These are phyloP conservation scores for Petromus typicus DNA, from an alignment of 2,113 vertebrate genomes.

Conservation along the genomic window DNA sequence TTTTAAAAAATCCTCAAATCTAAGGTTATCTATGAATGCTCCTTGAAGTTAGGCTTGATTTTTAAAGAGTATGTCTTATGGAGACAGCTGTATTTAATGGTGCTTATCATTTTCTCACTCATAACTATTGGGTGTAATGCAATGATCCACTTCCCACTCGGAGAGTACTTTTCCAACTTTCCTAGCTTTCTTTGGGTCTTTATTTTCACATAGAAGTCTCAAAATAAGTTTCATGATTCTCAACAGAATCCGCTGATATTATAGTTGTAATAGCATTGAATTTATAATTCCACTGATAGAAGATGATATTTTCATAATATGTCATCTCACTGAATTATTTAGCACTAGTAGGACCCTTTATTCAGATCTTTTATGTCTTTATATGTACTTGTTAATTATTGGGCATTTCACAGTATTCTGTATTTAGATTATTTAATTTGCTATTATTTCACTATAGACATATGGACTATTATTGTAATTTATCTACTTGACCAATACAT, in stretches of 20 bases:
- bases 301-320: neutral
- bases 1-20: neutral
- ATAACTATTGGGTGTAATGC: fast-evolving
- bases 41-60: neutral
- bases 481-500: neutral
- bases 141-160: fast-evolving
- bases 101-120: neutral
- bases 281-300: neutral
- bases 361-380: neutral
- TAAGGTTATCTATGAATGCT: neutral
- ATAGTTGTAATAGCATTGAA: neutral
- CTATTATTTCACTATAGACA: neutral
- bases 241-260: neutral
- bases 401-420: neutral
- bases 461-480: neutral
- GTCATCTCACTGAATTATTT: neutral
- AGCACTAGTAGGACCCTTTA: neutral
- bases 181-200: neutral
- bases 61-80: neutral
- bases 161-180: neutral
- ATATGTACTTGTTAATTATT: neutral
- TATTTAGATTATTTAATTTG: neutral
- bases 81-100: neutral
- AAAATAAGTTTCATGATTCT: neutral
- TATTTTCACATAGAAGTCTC: neutral